These are phyloP conservation scores for Semnopithecus entellus DNA, from an alignment of 2,113 vertebrate genomes.

Conservation along the genomic window DNA sequence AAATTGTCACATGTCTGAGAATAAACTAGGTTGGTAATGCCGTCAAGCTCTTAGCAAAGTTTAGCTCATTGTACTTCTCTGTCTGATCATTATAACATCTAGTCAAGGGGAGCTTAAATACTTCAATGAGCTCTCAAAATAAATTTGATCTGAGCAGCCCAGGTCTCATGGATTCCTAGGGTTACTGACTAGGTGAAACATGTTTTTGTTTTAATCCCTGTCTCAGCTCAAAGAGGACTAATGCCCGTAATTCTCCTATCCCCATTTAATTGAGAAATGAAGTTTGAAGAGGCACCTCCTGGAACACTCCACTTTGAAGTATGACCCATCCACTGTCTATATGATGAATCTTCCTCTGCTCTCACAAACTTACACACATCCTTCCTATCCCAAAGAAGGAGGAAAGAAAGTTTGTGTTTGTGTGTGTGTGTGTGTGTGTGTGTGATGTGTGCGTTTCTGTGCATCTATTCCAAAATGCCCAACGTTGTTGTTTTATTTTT, in stretches of 20 bases:
- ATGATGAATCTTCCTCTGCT: slow-evolving; percentile 49
- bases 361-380: background rate
- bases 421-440: background rate
- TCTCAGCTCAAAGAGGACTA: slow-evolving; percentile 74
- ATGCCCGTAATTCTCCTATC: slow-evolving; percentile 73
- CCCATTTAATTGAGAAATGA: slow-evolving; percentile 80
- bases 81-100: slow-evolving; percentile 62
- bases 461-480: background rate
- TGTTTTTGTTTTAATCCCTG: slow-evolving; percentile 79
- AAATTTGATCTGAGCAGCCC: slow-evolving; percentile 74
- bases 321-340: slow-evolving; percentile 64
- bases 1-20: slow-evolving; percentile 36
- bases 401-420: background rate
- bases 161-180: slow-evolving; percentile 64
- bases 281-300: slow-evolving; percentile 73
- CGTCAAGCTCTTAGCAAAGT: slow-evolving; percentile 23
- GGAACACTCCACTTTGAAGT: slow-evolving; percentile 70
- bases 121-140: slow-evolving; percentile 75
- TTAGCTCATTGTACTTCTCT: slow-evolving; percentile 54
- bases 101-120: slow-evolving; percentile 67
- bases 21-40: slow-evolving; percentile 17
- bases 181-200: slow-evolving; percentile 69
- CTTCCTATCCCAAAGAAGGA: background rate
- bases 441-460: background rate
- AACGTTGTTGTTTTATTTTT: background rate